Conservation (phyloP, 2,888 invertebrate genomes). For the Lordiphosa andalusiaca region DNA sequence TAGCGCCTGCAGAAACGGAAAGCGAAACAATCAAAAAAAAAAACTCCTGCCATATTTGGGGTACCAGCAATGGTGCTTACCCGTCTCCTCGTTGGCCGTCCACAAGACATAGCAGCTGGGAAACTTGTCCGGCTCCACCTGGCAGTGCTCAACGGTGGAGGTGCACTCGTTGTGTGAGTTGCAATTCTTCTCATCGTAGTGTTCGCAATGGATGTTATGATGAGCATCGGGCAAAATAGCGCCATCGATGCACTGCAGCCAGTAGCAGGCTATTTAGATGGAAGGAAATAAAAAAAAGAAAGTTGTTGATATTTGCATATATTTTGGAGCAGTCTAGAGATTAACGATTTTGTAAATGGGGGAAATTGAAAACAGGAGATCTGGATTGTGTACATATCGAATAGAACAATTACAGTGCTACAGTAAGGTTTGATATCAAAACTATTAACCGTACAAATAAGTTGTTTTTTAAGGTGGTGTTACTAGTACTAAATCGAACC, state of each 20-base stretch:
- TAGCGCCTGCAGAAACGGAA: slow-evolving; percentile 78
- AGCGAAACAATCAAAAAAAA: slow-evolving; percentile 6
- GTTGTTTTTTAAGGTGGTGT: too few species aligned
- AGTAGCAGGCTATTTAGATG: slow-evolving; percentile 29
- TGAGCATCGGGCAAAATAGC: slow-evolving; percentile 71
- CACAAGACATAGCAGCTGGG: slow-evolving; percentile 92
- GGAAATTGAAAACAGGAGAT: too few species aligned
- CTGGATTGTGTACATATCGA: too few species aligned
- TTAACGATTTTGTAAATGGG: too few species aligned
- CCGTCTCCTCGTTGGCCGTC: slow-evolving; percentile 85
- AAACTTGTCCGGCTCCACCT: slow-evolving; percentile 86
- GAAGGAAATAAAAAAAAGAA: neutral
- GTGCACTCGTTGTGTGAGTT: slow-evolving; percentile 83
- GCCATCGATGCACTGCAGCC: slow-evolving; percentile 25
- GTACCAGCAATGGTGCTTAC: slow-evolving; percentile 76
- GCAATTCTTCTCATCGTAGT: slow-evolving; percentile 76
- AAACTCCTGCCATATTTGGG: slow-evolving; percentile 1
- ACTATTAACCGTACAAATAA: too few species aligned
- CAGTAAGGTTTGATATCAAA: too few species aligned
- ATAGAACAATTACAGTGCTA: too few species aligned
- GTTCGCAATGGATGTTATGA: slow-evolving; percentile 76
- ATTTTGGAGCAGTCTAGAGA: too few species aligned
- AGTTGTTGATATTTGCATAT: neutral
- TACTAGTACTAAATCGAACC: too few species aligned
- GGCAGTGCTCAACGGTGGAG: slow-evolving; percentile 74